These are phyloP conservation scores for Apodemia hepburni DNA, from an alignment of 2,888 invertebrate species.

Conservation along the genomic window DNA sequence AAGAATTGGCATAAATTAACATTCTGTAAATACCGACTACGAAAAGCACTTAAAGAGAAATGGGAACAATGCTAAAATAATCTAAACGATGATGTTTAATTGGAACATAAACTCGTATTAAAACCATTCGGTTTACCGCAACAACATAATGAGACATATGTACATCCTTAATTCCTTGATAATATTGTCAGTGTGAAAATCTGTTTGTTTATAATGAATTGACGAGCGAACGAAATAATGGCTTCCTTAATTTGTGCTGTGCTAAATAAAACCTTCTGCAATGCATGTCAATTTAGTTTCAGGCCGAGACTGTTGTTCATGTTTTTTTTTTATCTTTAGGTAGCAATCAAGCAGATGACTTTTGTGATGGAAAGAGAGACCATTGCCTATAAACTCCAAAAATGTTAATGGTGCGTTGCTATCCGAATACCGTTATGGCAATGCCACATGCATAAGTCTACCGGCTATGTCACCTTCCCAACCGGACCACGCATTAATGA, in stretches of 20 bases:
- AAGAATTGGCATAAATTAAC: slow-evolving; percentile 36
- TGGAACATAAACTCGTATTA: slow-evolving; percentile 48
- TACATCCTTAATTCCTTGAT: not conserved
- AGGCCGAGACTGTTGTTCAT: too few species aligned
- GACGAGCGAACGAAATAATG: slow-evolving; percentile 34
- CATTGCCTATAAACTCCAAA: too few species aligned
- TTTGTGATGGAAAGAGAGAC: too few species aligned
- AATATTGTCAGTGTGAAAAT: slow-evolving; percentile 8
- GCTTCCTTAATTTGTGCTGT: not conserved
- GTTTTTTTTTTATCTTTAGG: too few species aligned
- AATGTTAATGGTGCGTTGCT: too few species aligned
- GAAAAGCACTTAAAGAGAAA: slow-evolving; percentile 44
- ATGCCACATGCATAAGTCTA: too few species aligned
- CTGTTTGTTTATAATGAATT: not conserved
- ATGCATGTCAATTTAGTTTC: not conserved
- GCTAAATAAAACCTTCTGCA: not conserved
- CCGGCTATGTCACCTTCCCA: too few species aligned
- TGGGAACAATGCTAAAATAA: slow-evolving; percentile 47
- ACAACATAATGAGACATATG: slow-evolving; percentile 26
- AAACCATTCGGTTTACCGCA: slow-evolving; percentile 45
- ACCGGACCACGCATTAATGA: too few species aligned
- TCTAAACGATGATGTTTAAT: slow-evolving; percentile 48
- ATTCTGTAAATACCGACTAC: slow-evolving; percentile 40
- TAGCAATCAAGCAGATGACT: too few species aligned
- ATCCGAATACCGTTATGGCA: too few species aligned